phyloP scores from a whole-genome alignment of 2,888 invertebrate genomes.

The Agonopterix heracliana region DNA sequence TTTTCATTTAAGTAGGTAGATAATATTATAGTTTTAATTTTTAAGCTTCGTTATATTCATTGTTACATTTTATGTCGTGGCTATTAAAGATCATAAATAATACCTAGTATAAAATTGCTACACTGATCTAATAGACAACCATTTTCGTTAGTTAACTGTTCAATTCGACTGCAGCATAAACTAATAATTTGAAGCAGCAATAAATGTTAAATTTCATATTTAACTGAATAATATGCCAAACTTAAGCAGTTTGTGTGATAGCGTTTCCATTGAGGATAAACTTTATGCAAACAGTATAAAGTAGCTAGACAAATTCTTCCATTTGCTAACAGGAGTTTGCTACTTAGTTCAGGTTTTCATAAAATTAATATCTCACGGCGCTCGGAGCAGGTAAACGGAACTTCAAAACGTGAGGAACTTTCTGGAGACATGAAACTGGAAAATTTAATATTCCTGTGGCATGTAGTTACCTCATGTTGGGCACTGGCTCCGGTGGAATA shows the following conservation, averaged over 20 bases:
- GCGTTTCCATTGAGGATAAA: background rate
- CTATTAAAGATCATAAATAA: no score
- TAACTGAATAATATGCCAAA: background rate
- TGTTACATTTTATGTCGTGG: no score
- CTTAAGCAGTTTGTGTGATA: background rate
- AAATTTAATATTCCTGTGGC: constrained; percentile 58
- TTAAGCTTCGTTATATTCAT: no score
- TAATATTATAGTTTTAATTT: no score
- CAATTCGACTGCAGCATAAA: no score
- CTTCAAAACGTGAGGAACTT: constrained; percentile 50
- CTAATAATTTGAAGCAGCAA: no score
- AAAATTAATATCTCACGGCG: constrained; percentile 51
- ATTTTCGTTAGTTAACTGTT: no score
- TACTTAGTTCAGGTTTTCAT: constrained; percentile 43
- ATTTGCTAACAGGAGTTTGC: constrained; percentile 40
- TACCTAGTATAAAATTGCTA: no score
- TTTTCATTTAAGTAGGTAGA: no score
- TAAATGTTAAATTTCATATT: no score
- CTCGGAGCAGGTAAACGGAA: constrained; percentile 48
- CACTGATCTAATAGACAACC: no score
- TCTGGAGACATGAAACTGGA: constrained; percentile 53
- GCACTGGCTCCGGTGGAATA: constrained; percentile 9
- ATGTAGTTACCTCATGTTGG: constrained; percentile 19
- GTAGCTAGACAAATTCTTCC: constrained; percentile 30
- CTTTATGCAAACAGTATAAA: constrained; percentile 16